These are phyloP conservation scores for Lepisosteus oculatus DNA, from an alignment of 2,113 vertebrate genomes.

Conservation along the genomic window DNA sequence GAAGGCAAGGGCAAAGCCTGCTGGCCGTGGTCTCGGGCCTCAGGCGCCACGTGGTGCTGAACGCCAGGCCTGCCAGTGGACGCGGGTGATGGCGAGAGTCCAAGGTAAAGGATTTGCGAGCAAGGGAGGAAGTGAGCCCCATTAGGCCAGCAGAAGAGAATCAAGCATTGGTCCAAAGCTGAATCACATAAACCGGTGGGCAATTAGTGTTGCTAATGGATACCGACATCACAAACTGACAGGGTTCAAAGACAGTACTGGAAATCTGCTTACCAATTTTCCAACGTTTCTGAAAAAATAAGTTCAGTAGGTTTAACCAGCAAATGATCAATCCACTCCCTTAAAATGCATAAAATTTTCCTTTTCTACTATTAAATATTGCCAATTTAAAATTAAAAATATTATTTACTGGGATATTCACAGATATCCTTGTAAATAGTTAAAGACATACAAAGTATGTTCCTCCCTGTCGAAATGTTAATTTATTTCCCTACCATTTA, in stretches of 20 bases:
- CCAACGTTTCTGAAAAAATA: neutral
- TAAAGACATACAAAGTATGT: neutral
- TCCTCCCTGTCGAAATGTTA: neutral
- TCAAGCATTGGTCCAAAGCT: neutral
- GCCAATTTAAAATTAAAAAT: too few relatives aligned
- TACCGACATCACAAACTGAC: conserved; percentile 3
- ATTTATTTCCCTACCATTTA: neutral
- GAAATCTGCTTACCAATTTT: neutral
- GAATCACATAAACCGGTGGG: conserved; percentile 2
- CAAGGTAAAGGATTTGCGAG: neutral
- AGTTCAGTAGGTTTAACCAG: neutral
- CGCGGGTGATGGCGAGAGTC: neutral
- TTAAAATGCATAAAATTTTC: too few relatives aligned
- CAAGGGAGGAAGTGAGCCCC: neutral
- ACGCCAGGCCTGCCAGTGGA: too few relatives aligned
- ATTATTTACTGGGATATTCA: neutral
- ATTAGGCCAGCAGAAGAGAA: conserved; percentile 5
- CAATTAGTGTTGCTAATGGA: conserved; percentile 6
- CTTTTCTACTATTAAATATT: too few relatives aligned
- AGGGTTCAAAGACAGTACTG: neutral
- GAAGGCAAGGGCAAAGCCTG: too few relatives aligned
- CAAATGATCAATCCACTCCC: too few relatives aligned
- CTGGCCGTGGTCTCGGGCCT: too few relatives aligned
- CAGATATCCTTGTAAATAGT: neutral
- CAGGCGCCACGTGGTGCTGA: too few relatives aligned